Conservation (phyloP, 2,113 vertebrate species). For the Leucopsar rothschildi region DNA sequence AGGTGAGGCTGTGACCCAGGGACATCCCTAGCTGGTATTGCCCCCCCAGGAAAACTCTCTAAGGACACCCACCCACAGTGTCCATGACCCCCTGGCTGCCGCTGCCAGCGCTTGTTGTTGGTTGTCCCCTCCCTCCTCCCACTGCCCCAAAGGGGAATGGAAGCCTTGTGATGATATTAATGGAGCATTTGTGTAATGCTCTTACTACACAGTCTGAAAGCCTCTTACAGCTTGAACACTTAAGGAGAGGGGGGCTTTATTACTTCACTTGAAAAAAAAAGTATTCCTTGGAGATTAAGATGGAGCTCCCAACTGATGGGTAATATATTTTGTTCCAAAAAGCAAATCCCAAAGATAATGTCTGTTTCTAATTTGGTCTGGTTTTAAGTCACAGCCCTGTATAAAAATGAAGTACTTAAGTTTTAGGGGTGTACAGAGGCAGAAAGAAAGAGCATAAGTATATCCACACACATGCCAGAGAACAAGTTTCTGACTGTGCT, state of each 20-base stretch:
- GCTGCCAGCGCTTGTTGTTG: accelerated
- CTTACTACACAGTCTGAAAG: constrained; percentile 9
- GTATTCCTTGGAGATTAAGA: constrained; percentile 17
- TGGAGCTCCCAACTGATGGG: not conserved
- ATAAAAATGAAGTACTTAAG: not conserved
- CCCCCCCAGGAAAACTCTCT: not conserved
- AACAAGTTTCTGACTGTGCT: not conserved
- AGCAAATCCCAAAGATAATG: not conserved
- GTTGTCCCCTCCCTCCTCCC: not conserved
- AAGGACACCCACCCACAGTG: accelerated
- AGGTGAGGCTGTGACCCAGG: constrained; percentile 71
- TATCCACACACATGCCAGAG: not conserved
- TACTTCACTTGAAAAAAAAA: not conserved
- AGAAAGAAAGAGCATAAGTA: not conserved
- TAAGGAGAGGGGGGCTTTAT: constrained; percentile 2
- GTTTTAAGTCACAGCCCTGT: not conserved
- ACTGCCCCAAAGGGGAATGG: not conserved
- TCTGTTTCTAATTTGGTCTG: not conserved
- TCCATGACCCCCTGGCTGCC: accelerated
- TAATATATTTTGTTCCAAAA: constrained; percentile 6
- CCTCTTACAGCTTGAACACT: constrained; percentile 23
- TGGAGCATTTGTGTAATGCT: constrained; percentile 5
- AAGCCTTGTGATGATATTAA: not conserved
- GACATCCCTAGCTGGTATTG: accelerated
- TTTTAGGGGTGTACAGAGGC: not conserved